Evolutionary conservation across 2,888 invertebrate genomes (phyloP), one percentile per base, ranked within the genome.

Genomic region (Maniola hyperantus): DNA sequence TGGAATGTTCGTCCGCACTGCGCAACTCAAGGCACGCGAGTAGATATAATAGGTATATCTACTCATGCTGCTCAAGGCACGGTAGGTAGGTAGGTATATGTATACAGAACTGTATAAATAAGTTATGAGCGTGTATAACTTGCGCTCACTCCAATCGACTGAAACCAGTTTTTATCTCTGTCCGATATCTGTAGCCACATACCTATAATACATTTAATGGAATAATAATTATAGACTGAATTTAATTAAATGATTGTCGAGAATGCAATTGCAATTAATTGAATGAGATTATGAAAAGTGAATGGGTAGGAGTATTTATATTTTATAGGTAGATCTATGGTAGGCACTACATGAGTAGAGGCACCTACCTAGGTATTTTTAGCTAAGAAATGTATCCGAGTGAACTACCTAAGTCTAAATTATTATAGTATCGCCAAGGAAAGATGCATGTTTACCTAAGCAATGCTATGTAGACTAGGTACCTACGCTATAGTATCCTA

Each of bases 21-120:
- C 71, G 72, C 71, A 72, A 68, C 60, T 57, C 42, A 65, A 69
- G 6, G 1, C 39, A 26, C 26, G 26, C n/a, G n/a, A n/a, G n/a
- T n/a, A n/a, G n/a, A n/a, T n/a, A n/a, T n/a, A n/a, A n/a, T n/a
- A n/a, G n/a, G n/a, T n/a, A n/a, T n/a, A n/a, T n/a, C n/a, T n/a
- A n/a, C n/a, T n/a, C n/a, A n/a, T n/a, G n/a, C n/a, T n/a, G n/a
- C 60, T 57, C 42, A 65, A 69, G 6, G 1, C 39, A 26, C 26
- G 26, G n/a, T n/a, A n/a, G n/a, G n/a, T n/a, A n/a, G n/a, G 26
- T 26, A 26, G 26, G 26, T 26, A 26, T 26, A 26, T 26, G 4
- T 26, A 5, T 33, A 33, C 6, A 51, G 11, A 51, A 26, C 33
- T 1, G 10, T n/a, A n/a, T n/a, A n/a, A n/a, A n/a, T n/a, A n/a